phyloP scores from a whole-genome alignment of 2,113 vertebrate species.

The Ammodytes marinus region DNA sequence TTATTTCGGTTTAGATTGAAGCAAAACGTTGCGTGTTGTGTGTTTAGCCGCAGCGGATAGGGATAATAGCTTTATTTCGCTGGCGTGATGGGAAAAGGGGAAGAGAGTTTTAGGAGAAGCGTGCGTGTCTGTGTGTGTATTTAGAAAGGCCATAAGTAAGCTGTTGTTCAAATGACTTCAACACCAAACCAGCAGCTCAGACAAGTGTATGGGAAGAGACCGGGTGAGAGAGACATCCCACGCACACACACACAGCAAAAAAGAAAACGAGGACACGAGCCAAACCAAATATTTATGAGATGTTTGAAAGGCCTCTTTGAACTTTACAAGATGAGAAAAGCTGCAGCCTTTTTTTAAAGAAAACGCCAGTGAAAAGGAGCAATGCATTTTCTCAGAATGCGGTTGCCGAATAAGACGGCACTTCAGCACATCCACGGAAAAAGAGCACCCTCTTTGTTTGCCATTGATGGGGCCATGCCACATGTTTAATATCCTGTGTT shows the following conservation, averaged over 20 bases:
- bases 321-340: constrained; percentile 40
- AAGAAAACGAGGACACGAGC: constrained; percentile 46
- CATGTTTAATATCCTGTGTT: constrained; percentile 69
- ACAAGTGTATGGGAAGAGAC: constrained; percentile 16
- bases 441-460: constrained; percentile 18
- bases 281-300: constrained; percentile 77
- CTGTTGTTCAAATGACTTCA: constrained; percentile 76
- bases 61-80: constrained; percentile 31
- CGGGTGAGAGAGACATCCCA: background rate
- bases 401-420: background rate
- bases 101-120: constrained; percentile 28
- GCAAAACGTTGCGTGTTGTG: constrained; percentile 2
- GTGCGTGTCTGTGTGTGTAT: background rate
- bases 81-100: constrained; percentile 27
- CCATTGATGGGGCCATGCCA: background rate
- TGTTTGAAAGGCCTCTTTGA: constrained; percentile 44
- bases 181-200: constrained; percentile 37
- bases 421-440: background rate
- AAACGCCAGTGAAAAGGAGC: background rate
- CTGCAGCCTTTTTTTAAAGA: constrained; percentile 15
- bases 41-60: background rate
- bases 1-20: constrained; percentile 37
- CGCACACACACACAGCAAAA: constrained; percentile 32
- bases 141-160: constrained; percentile 53
- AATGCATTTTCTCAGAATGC: constrained; percentile 2